A percentile compares a stretch with the other conserved stretches of the same genome.
phyloP scores from a whole-genome alignment of 1,140 invertebrate species.

The Triops longicaudatus region DNA sequence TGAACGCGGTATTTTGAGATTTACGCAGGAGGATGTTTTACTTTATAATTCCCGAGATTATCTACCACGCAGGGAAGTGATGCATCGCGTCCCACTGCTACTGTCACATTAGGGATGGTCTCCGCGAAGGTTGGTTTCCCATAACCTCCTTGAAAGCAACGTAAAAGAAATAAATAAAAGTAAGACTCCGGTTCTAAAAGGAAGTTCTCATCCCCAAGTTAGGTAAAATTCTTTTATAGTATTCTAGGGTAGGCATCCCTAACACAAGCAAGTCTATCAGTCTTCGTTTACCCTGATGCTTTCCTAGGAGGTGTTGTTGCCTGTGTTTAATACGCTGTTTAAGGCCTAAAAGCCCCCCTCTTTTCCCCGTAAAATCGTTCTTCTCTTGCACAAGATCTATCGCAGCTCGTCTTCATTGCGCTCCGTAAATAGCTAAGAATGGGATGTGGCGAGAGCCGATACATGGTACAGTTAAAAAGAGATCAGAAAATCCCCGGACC shows the following conservation, averaged over 20 bases:
- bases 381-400: neutral
- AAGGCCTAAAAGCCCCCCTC: neutral
- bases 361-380: neutral
- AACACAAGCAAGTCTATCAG: neutral
- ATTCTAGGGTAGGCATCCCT: neutral
- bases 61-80: conserved; percentile 75
- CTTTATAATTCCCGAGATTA: neutral
- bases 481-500: conserved; percentile 6
- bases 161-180: neutral
- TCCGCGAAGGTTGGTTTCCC: conserved; percentile 23
- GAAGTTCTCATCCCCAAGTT: neutral
- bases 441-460: neutral
- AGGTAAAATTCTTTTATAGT: neutral
- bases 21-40: neutral
- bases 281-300: neutral
- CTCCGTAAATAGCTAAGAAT: neutral
- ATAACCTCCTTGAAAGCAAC: neutral
- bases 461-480: neutral
- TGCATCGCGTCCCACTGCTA: conserved; percentile 75
- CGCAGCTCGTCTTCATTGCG: neutral
- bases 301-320: conserved; percentile 1
- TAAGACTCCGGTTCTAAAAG: neutral
- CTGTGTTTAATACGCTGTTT: neutral
- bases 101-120: conserved; percentile 45
- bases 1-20: neutral